Percentiles rank a stretch among this genome's conserved stretches.
Conservation (phyloP, 2,113 vertebrate species). For the Macaca mulatta region DNA sequence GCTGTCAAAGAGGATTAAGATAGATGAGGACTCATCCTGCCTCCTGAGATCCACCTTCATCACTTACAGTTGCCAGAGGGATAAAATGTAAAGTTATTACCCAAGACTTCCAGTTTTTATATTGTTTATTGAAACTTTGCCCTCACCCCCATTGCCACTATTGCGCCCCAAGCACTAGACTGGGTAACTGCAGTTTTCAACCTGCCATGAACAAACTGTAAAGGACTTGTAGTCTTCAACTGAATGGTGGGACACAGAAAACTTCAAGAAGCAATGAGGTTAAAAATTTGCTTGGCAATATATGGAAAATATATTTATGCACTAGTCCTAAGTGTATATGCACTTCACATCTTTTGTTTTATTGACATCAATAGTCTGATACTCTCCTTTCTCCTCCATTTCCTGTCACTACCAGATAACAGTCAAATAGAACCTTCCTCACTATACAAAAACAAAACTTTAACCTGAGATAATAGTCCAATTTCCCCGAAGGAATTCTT, state of each 20-base stretch:
- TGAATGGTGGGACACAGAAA: neutral
- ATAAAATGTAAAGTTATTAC: slow-evolving; percentile 36
- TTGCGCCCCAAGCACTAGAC: neutral
- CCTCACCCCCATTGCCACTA: neutral
- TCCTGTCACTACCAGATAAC: neutral
- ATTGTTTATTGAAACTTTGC: neutral
- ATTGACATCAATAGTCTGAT: neutral
- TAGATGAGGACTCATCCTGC: slow-evolving; percentile 25
- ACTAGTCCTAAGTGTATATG: neutral
- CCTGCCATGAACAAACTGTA: neutral
- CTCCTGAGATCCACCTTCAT: slow-evolving; percentile 34
- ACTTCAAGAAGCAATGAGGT: neutral
- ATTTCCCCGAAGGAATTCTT: neutral
- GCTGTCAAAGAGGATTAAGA: slow-evolving; percentile 65
- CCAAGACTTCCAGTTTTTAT: slow-evolving; percentile 22
- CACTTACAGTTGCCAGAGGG: slow-evolving; percentile 42
- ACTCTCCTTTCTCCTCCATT: neutral
- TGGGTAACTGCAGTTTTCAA: neutral
- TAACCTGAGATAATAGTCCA: neutral
- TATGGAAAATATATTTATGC: neutral
- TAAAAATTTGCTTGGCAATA: neutral
- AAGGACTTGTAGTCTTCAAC: neutral
- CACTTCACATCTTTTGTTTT: neutral
- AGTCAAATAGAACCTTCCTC: neutral
- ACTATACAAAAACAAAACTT: neutral